Base-by-base conservation (phyloP, 2,113 vertebrate genomes). In the Syrrhaptes paradoxus region DNA sequence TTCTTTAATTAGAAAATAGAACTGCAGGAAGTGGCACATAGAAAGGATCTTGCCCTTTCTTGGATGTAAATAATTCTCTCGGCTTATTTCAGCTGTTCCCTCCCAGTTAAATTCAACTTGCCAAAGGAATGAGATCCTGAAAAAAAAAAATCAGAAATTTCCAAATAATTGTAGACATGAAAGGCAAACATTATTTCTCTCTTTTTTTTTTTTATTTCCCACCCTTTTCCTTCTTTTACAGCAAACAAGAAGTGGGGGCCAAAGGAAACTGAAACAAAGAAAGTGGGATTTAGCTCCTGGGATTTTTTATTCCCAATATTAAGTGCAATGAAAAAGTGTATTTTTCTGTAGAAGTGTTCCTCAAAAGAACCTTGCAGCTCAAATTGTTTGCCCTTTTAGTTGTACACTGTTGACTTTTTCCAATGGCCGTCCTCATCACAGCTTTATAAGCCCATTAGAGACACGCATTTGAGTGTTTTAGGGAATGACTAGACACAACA, bases 1-100 rank as follows among this genome's bases (percentile, higher is more conserved):
- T 96, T 86, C 97, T 97, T 95, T 97, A 97, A 97, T 97, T 97
- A 98, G 97, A 97, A 97, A 97, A 96, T 74, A 94, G 94, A 97
- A 96, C 91, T 31, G 7, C 90, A 92, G 91, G 82, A 96, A 95
- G 91, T 86, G 45, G 95, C 95, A 84, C 82, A 91, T 65, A 88
- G 91, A 76, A 87, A 95, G 94, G 77, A 95, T 93, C 93, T 90
- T 90, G 52, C 82, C 58, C 85, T 93, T 93, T 49, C 49, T 93
- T 90, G 76, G 46, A 70, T 93, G 95, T 85, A 97, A 97, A 96
- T 97, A 96, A 86, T 89, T 62, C 32, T 95, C 89, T 92, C 88
- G 61, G 63, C 46, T 89, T 96, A 78, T 89, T 96, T 97, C 93
- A 95, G 86, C 48, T 93, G 75, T 86, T 96, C 96, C 21, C 34